These are phyloP conservation scores for Myripristis murdjan DNA, from an alignment of 2,797 vertebrate species.

Conservation along the genomic window DNA sequence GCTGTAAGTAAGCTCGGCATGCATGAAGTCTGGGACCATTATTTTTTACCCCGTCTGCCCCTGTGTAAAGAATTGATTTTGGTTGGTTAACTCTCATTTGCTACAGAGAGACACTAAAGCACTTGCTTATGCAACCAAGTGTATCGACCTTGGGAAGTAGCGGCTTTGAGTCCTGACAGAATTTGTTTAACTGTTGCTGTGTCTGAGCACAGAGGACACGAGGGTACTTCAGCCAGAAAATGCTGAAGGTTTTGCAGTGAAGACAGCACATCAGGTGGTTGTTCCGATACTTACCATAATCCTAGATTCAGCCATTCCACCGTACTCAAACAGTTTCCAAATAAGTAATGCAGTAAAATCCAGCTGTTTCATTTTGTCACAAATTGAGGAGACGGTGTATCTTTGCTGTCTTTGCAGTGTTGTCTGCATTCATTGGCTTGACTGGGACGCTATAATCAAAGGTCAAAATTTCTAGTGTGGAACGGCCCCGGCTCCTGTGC, in stretches of 20 bases:
- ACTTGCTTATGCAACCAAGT: constrained; percentile 56
- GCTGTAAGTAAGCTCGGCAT: constrained; percentile 31
- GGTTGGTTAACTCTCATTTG: constrained; percentile 73
- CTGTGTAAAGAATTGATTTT: constrained; percentile 66
- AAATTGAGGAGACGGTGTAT: not conserved
- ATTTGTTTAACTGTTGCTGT: constrained; percentile 42
- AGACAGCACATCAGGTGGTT: constrained; percentile 48
- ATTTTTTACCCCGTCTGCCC: constrained; percentile 15
- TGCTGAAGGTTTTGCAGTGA: constrained; percentile 17
- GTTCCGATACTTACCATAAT: constrained; percentile 67
- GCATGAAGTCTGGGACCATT: constrained; percentile 48
- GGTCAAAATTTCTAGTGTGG: too few relatives aligned
- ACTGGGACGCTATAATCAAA: too few relatives aligned
- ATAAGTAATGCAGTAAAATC: constrained; percentile 41
- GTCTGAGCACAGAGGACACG: constrained; percentile 45
- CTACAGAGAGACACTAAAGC: constrained; percentile 42
- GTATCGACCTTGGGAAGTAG: constrained; percentile 63
- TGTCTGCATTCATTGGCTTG: too few relatives aligned
- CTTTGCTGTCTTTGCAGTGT: not conserved
- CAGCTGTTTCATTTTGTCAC: not conserved
- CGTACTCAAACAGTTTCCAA: constrained; percentile 67
- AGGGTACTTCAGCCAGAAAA: constrained; percentile 13
- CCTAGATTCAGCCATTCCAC: constrained; percentile 43
- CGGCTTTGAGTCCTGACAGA: constrained; percentile 55
- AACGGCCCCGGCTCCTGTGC: too few relatives aligned